Evolutionary conservation across 2,797 vertebrate species (phyloP), one percentile per base, ranked within the genome.

Genomic region (Xenops minutus): DNA sequence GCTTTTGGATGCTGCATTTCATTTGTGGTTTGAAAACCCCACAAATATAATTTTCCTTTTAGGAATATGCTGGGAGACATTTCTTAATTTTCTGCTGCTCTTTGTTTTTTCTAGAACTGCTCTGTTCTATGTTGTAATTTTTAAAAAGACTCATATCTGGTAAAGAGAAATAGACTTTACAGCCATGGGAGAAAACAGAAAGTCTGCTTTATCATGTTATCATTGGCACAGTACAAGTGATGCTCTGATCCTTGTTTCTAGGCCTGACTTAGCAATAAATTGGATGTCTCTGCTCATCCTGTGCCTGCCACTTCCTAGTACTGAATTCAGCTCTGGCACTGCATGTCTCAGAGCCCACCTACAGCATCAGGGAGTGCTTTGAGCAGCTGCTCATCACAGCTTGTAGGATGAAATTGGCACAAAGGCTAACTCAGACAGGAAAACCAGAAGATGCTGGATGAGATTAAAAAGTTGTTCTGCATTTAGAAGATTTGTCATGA

Each of bases 231-330:
- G 79, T 54, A 93, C 88, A 94, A 94, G 41, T 12, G 58, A 59
- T 2, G 14, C 80, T 95, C 77, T 95, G 93, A 83, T 82, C 49
- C 77, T 73, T 74, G 49, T 79, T 95, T 55, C 71, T 67, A 73
- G 88, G 72, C 83, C 89, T 92, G 96, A 90, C 72, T 91, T 92
- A 58, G 86, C 74, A 71, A 88, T 51, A 93, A 88, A 94, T 86
- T 0, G 3, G 84, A 72, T 85, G 77, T 69, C 49, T 92, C 95
- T 54, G 91, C 84, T 76, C 74, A 68, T 71, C 71, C 75, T 68
- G 94, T 89, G 96, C 94, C 92, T 94, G 94, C 54, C 75, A 0
- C 95, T 85, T 87, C 95, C 93, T 93, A 73, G 95, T 15, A 97
- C 96, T 3, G 69, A 59, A 55, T 67, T 66, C 79, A 68, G 92